Base-by-base conservation (phyloP, 1,140 invertebrate species). In the Pseudomyrmex cubaensis region DNA sequence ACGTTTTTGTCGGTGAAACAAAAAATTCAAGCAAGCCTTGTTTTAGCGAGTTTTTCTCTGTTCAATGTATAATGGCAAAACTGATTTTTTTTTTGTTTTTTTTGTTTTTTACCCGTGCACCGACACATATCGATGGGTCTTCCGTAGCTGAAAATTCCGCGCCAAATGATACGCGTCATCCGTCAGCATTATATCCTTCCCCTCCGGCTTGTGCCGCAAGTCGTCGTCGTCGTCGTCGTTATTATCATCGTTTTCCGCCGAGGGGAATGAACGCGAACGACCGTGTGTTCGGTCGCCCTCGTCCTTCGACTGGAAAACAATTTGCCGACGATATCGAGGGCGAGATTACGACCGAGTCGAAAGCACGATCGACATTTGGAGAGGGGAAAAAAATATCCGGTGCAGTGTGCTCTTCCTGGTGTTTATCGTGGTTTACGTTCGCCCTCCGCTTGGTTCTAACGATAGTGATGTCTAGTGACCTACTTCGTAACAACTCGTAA, bases 401-500 rank as follows among this genome's bases (percentile, higher is more conserved):
- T 7, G 0, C 7, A 7, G 54, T 12, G 62, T 54, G 20, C 62
- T 46, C 2, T 13, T 35, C 35, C 35, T 20, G 35, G 61, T 22
- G 69, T 85, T 86, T 86, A 74, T 82, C 75, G 85, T 69, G 62
- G 84, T 82, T 72, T 80, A 72, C 52, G 83, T 74, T 82, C 56
- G 67, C 22, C 15, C 72, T 35, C 35, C 35, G 35, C 75, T 25
- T 20, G 35, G 35, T 9, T 10, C 66, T 70, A 72, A 80, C 66
- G 54, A 59, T 17, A 57, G 66, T n/a, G n/a, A n/a, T n/a, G n/a
- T n/a, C n/a, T n/a, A n/a, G n/a, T 48, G 76, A 4, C 76, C 76
- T 61, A 80, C 76, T 80, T 72, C 48, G 12, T 67, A 69, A 67
- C 48, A 77, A 67, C 25, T 46, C 69, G 35, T n/a, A 78, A 61